Evolutionary conservation across 1,140 invertebrate genomes (phyloP).

Genomic region (Conopomorpha cramerella): DNA sequence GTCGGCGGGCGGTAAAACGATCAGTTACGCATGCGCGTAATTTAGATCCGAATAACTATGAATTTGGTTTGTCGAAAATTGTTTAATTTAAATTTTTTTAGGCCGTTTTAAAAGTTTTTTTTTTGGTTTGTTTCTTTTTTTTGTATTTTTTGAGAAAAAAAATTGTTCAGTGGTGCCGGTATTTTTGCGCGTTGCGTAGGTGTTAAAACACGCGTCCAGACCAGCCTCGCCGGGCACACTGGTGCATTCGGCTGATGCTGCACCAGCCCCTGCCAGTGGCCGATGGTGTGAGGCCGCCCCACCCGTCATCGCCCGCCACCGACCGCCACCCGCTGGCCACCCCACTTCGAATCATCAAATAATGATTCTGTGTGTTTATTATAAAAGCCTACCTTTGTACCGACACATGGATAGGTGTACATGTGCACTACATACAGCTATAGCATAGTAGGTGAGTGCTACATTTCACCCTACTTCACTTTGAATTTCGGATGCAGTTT

Average conservation of each 20-base stretch:
- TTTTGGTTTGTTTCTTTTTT: slow-evolving; percentile 30
- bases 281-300: slow-evolving; percentile 25
- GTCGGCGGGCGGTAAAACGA: slow-evolving; percentile 40
- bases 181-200: slow-evolving; percentile 51
- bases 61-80: slow-evolving; percentile 38
- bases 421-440: background rate
- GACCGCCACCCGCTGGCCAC: slow-evolving; percentile 11
- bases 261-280: slow-evolving; percentile 20
- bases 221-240: slow-evolving; percentile 51
- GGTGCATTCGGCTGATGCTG: slow-evolving; percentile 43
- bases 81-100: slow-evolving; percentile 14
- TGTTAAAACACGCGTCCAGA: slow-evolving; percentile 48
- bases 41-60: slow-evolving; percentile 49
- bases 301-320: slow-evolving; percentile 3
- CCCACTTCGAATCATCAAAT: slow-evolving; percentile 55
- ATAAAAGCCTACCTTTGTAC: slow-evolving; percentile 26
- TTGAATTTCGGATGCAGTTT: background rate
- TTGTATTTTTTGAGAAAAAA: slow-evolving; percentile 16
- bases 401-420: background rate
- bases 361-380: slow-evolving; percentile 57
- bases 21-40: slow-evolving; percentile 48
- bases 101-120: slow-evolving; percentile 23
- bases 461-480: background rate
- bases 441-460: no score
- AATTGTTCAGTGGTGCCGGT: slow-evolving; percentile 18